Base-by-base conservation (phyloP, 2,888 invertebrate genomes). In the Aelia acuminata region DNA sequence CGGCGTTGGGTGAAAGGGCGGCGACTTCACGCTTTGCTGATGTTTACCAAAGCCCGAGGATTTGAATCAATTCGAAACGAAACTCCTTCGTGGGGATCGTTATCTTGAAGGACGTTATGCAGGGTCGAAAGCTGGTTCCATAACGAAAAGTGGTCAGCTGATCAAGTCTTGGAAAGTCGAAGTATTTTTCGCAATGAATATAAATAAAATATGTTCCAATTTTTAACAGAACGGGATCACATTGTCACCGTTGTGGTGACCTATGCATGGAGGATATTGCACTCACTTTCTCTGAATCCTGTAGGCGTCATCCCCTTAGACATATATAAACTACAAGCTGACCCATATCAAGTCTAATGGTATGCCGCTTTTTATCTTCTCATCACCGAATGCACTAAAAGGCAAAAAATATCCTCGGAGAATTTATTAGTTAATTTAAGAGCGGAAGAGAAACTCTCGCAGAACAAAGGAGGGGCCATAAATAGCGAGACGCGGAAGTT, bases 341-440 rank as follows among this genome's bases (percentile, higher is more conserved):
- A 26, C n/a, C 57, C 57, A 35, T 70, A 70, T 35, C 63, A 70
- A 20, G 63, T 31, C 20, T 70, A 70, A 70, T 70, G 63, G 7
- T 18, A 70, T 70, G 5, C 63, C 63, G 63, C 63, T 35, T 70
- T 35, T 70, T 18, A 70, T 35, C 63, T 35, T 8, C 31, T 31
- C 35, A 31, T 35, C 20, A 2, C 18, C 31, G 31, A 35, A 70
- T 35, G 35, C 63, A 35, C 18, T 20, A 70, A 35, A 70, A 31
- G 63, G 31, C 5, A 53, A 31, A 31, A 70, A 70, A 35, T 15
- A 35, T 70, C 18, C 8, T 18, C 18, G 31, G 31, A 70, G 31
- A 70, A 70, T 70, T 70, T 70, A 70, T 70, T 70, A 70, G 63
- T 70, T 70, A 35, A 70, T 70, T 70, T 70, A 26, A 70, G 63